phyloP scores from a whole-genome alignment of 2,797 vertebrate genomes.

The Jordanella pulchra region DNA sequence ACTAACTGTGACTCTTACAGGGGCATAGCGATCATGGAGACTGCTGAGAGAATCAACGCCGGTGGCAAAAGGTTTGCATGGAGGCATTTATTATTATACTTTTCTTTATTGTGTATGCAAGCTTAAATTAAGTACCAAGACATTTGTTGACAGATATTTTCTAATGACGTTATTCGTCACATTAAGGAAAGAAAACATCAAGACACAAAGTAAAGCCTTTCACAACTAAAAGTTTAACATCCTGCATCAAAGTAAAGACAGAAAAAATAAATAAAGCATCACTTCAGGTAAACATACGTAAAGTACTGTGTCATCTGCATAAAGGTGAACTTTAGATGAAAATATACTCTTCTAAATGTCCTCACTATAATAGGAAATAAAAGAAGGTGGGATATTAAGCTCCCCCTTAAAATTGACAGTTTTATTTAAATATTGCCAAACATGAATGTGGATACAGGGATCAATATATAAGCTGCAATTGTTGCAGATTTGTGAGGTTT shows the following conservation, averaged over 20 bases:
- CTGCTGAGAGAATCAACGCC: constrained; percentile 61
- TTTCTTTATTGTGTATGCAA: too few species aligned
- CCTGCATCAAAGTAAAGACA: too few species aligned
- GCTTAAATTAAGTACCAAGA: too few species aligned
- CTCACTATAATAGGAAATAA: background rate
- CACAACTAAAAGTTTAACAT: too few species aligned
- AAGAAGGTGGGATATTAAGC: background rate
- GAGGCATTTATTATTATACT: background rate
- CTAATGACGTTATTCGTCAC: too few species aligned
- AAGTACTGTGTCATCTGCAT: background rate
- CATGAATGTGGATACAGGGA: background rate
- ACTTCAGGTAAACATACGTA: too few species aligned
- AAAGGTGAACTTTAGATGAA: background rate
- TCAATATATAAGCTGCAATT: background rate
- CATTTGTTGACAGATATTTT: too few species aligned
- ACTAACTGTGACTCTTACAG: constrained; percentile 38
- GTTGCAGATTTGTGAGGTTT: background rate
- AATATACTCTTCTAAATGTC: background rate
- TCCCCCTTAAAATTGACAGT: background rate
- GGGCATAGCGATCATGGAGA: constrained; percentile 57
- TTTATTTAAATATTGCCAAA: background rate
- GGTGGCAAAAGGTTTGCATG: constrained; percentile 62
- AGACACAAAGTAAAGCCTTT: too few species aligned
- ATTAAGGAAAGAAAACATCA: too few species aligned
- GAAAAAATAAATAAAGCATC: too few species aligned